Evolutionary conservation across 2,113 vertebrate species (phyloP).

Genomic region (Procapra przewalskii): DNA sequence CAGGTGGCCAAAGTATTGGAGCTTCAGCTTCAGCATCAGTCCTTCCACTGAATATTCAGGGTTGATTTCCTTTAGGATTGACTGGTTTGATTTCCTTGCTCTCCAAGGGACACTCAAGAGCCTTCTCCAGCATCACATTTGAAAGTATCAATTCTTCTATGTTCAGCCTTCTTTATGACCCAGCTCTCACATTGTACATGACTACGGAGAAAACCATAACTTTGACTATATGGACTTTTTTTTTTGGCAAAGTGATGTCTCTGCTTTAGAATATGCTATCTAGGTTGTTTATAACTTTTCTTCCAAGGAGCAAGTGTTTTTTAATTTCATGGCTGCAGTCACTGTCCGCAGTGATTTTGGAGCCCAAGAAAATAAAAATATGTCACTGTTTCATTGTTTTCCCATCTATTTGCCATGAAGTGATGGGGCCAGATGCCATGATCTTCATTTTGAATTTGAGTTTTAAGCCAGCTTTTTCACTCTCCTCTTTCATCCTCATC

Average conservation of each 20-base stretch:
- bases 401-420: neutral
- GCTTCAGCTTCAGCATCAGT: neutral
- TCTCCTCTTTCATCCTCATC: neutral
- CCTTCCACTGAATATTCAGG: neutral
- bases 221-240: neutral
- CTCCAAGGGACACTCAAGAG: neutral
- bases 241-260: neutral
- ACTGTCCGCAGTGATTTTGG: neutral
- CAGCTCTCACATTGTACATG: neutral
- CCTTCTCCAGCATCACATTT: neutral
- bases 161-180: neutral
- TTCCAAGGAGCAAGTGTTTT: neutral
- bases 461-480: neutral
- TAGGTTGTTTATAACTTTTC: neutral
- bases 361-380: neutral
- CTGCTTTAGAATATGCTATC: neutral
- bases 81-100: neutral
- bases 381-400: neutral
- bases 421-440: neutral
- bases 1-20: neutral
- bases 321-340: neutral
- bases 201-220: neutral
- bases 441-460: neutral
- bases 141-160: neutral
- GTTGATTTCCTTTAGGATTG: neutral